Evolutionary conservation across 1,140 invertebrate species (phyloP), one percentile per base, ranked within the genome.

Genomic region (Lysiphlebus fabarum): DNA sequence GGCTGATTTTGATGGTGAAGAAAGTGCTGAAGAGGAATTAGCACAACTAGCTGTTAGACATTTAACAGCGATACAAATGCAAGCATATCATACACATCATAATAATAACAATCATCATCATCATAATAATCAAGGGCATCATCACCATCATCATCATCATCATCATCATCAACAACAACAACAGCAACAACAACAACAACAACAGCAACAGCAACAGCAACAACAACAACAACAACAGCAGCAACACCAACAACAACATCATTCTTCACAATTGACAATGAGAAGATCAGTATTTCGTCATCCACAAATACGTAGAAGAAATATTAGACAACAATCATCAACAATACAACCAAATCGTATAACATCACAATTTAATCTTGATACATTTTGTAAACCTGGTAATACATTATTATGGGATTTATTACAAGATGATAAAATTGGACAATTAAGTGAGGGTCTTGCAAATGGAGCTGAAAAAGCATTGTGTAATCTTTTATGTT

Each of bases 371-470:
- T 87, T 88, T 55, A 87, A 87, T 67, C 81, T 90, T 26, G 90
- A 90, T 60, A 87, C 90, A 68, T 90, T 93, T 36, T 93, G 91
- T 67, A 86, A 91, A 67, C 90, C 91, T 43, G 93, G 93, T 0
- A 93, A 92, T 71, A 96, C 93, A 7, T 72, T 97, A 38, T 81
- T 98, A 0, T 97, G 94, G 94, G 94, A 98, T 81, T 78, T 98
- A 53, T 75, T 98, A 45, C 93, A 96, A 76, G 93, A 96, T 74
- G 90, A 95, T 64, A 90, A 88, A 76, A 93, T 94, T 66, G 84
- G 85, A 59, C 87, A 90, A 70, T 74, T 97, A 0, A 89, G 91
- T 0, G 93, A 96, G 78, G 92, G 92, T 7, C 75, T 96, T 36
- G 92, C 91, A 1, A 67, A 90, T 5, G 94, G 96, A 80, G 93